Evolutionary conservation across 2,888 invertebrate genomes (phyloP).

Genomic region (Dolichopus griseipennis): DNA sequence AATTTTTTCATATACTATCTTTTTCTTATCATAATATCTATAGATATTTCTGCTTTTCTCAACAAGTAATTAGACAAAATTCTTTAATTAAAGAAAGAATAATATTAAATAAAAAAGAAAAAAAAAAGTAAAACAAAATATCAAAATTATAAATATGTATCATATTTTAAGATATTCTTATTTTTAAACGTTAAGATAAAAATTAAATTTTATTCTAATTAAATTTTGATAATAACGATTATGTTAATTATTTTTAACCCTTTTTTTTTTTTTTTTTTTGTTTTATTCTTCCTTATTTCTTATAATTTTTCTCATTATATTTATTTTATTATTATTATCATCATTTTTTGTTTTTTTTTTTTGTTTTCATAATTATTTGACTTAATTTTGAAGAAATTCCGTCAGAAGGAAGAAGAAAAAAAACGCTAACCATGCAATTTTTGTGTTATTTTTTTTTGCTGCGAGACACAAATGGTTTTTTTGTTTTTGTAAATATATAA

Average conservation of each 20-base stretch:
- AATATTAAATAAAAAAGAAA: no score
- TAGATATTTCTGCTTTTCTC: no score
- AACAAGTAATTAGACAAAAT: no score
- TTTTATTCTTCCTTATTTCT: neutral
- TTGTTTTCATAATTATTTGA: neutral
- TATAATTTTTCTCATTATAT: neutral
- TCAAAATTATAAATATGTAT: no score
- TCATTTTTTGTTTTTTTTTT: neutral
- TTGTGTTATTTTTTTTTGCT: no score
- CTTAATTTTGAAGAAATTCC: neutral
- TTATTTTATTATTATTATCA: neutral
- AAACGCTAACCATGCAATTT: conserved; percentile 1
- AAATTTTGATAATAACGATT: conserved; percentile 4
- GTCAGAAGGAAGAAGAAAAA: neutral
- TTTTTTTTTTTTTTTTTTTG: neutral
- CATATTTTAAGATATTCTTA: no score
- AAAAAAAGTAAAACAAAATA: no score
- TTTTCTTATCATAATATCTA: no score
- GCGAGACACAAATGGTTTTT: neutral
- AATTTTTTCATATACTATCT: no score
- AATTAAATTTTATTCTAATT: conserved; percentile 6
- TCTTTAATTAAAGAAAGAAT: no score
- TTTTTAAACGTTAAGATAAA: neutral
- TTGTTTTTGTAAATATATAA: neutral
- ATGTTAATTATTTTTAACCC: conserved; percentile 1